Evolutionary conservation across 2,888 invertebrate genomes (phyloP), one percentile per base, ranked within the genome.

Genomic region (Noctua janthe): DNA sequence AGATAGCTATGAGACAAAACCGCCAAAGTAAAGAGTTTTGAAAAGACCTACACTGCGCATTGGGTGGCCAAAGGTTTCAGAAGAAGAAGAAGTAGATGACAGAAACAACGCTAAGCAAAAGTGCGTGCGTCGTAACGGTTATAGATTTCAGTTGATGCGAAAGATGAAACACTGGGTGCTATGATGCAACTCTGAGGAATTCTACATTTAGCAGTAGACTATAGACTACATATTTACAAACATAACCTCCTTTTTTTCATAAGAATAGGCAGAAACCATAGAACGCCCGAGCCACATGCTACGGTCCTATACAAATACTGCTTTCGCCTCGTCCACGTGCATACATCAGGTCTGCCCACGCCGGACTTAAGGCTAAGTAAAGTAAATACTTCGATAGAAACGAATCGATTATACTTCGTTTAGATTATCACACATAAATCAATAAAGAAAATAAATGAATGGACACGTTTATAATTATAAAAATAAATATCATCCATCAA

Each of bases 401-500:
- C 13, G 2, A 62, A 62, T 62, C 0, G 62, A 62, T 62, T 15
- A 62, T 15, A 62, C 29, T 62, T 29, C 62, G 15, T 6, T 62
- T 67, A 43, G 3, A 23, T 54, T 23, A 1, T 4, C 20, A 7
- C 7, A 35, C 49, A 20, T 43, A 10, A 82, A n/a, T 59, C 10
- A 49, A 67, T 35, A 67, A 59, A 15, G 35, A 69, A 82, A 82
- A 76, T 43, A 49, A 74, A 82, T 51, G 5, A 76, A 35, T n/a
- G 35, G 6, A 20, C 23, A 51, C n/a, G 20, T 43, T n/a, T 35
- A 3, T 74, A 59, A n/a, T 51, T 49, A 43, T 69, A 62, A 29
- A 74, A 54, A 54, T 47, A 49, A 47, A 72, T 23, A 47, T 20
- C 71, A 85, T 71, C 43, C n/a, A 85, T 78, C 78, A 86, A 76